Conservation (phyloP, 1,140 invertebrate species). For the Platyura marginata region DNA sequence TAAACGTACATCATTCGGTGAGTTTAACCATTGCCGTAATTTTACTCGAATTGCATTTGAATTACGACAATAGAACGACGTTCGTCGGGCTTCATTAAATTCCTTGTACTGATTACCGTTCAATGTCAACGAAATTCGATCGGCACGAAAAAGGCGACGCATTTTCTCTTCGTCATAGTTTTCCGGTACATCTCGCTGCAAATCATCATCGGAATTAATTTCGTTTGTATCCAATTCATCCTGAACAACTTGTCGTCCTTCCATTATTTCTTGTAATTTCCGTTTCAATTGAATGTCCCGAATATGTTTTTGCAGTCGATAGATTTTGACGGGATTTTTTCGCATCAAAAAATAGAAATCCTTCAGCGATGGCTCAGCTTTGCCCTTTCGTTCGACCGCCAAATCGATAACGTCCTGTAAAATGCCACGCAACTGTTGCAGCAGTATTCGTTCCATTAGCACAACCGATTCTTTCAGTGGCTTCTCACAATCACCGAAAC, state of each 20-base stretch:
- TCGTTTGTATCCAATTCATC: slow-evolving; percentile 14
- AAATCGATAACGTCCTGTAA: slow-evolving; percentile 21
- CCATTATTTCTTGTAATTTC: slow-evolving; percentile 16
- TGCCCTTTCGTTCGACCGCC: slow-evolving; percentile 19
- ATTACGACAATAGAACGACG: slow-evolving; percentile 20
- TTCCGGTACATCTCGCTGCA: slow-evolving; percentile 13
- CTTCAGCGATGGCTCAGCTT: slow-evolving; percentile 16
- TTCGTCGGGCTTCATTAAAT: slow-evolving; percentile 21
- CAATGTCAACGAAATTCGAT: slow-evolving; percentile 21
- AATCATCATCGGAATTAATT: slow-evolving; percentile 20
- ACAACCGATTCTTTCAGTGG: slow-evolving; percentile 17
- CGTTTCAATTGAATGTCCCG: slow-evolving; percentile 21
- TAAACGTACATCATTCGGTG: slow-evolving; percentile 17
- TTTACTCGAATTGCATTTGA: slow-evolving; percentile 23
- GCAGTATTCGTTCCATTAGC: slow-evolving; percentile 20
- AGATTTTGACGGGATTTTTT: slow-evolving; percentile 19
- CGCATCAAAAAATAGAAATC: slow-evolving; percentile 24
- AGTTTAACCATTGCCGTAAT: slow-evolving; percentile 16
- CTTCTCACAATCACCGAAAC: slow-evolving; percentile 19
- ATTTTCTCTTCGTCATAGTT: slow-evolving; percentile 23
- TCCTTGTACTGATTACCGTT: slow-evolving; percentile 20
- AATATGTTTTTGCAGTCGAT: slow-evolving; percentile 20
- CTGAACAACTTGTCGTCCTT: slow-evolving; percentile 14
- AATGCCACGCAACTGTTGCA: slow-evolving; percentile 21
- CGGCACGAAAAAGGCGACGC: slow-evolving; percentile 18